A percentile compares a stretch with the other conserved stretches of the same genome.
Conservation (phyloP, 2,113 vertebrate species). For the Xiphias gladius region DNA sequence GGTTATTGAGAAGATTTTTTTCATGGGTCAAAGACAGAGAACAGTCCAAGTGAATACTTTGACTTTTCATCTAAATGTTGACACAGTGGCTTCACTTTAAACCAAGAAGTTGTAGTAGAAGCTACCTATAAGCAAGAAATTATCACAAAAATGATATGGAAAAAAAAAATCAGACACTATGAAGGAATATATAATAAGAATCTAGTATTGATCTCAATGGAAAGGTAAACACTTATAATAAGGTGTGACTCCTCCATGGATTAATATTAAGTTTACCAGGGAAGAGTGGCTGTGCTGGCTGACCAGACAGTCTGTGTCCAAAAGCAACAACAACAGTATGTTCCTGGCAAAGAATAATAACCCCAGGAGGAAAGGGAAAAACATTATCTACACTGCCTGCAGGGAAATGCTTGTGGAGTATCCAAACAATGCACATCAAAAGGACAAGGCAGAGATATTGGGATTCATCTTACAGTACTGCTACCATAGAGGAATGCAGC, state of each 20-base stretch:
- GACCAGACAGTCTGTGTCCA: slow-evolving; percentile 17
- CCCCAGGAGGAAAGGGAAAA: not conserved
- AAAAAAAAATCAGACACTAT: not conserved
- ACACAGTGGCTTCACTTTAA: slow-evolving; percentile 2
- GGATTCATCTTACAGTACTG: not conserved
- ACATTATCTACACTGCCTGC: not conserved
- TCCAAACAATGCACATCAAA: not conserved
- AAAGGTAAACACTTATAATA: slow-evolving; percentile 3
- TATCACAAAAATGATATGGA: not conserved
- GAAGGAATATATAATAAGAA: not conserved
- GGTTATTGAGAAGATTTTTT: not conserved
- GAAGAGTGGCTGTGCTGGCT: not conserved
- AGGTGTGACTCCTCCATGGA: slow-evolving; percentile 18
- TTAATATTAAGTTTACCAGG: slow-evolving; percentile 24
- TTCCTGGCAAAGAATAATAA: slow-evolving; percentile 14
- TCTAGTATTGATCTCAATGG: slow-evolving; percentile 1
- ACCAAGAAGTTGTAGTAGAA: too few relatives aligned
- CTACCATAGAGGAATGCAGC: slow-evolving; percentile 24
- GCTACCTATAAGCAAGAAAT: not conserved
- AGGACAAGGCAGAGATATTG: not conserved
- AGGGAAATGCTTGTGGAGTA: not conserved
- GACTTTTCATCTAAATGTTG: too few relatives aligned
- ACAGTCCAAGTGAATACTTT: not conserved
- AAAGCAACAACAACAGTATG: slow-evolving; percentile 51
- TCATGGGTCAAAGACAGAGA: not conserved